Conservation (phyloP, 1,140 invertebrate species). For the Philopotamus ludificatus region DNA sequence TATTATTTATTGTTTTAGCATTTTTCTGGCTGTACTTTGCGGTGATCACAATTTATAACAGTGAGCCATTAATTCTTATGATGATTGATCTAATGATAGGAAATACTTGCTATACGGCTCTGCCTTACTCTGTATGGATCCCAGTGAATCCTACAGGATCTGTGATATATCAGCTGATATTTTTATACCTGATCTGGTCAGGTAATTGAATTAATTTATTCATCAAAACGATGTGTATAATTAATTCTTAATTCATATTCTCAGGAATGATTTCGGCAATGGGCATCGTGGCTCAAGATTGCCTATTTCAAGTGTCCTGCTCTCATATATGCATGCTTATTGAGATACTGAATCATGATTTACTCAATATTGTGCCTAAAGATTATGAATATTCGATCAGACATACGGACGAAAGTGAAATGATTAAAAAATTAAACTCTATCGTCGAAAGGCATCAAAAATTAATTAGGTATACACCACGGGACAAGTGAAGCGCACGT, state of each 20-base stretch:
- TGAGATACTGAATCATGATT: background rate
- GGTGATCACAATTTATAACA: background rate
- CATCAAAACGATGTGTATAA: background rate
- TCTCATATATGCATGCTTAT: background rate
- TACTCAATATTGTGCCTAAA: background rate
- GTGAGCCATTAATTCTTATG: background rate
- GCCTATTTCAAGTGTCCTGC: background rate
- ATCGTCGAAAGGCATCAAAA: background rate
- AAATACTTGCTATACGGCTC: background rate
- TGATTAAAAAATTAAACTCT: background rate
- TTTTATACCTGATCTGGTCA: background rate
- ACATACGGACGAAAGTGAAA: background rate
- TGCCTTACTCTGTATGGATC: background rate
- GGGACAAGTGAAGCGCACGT: too few species aligned
- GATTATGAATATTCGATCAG: background rate
- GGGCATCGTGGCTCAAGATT: constrained; percentile 3
- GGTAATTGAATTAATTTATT: constrained; percentile 8
- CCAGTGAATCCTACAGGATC: background rate
- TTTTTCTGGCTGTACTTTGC: background rate
- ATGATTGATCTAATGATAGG: background rate
- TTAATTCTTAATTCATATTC: too few species aligned
- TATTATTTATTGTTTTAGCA: background rate
- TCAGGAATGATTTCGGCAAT: background rate
- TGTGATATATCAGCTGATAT: background rate
- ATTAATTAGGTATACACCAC: background rate